These are phyloP conservation scores for Beroe ovata DNA, from an alignment of 37 sponge, comb jelly and placozoan species.

Conservation along the genomic window DNA sequence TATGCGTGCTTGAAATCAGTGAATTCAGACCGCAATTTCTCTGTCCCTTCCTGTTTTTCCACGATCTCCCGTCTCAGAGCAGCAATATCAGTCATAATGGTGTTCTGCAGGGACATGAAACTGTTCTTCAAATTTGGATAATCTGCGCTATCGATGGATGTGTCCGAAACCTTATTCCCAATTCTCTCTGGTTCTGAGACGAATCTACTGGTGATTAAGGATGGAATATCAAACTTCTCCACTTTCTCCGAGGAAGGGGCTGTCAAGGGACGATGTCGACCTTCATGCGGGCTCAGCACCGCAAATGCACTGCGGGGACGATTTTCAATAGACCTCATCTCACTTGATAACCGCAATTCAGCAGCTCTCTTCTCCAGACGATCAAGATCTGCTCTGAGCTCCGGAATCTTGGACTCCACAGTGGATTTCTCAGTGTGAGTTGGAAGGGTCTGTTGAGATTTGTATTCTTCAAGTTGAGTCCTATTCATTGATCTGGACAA, in stretches of 20 bases:
- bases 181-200: background rate
- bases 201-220: background rate
- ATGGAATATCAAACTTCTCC: slow-evolving; percentile 1
- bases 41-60: slow-evolving; percentile 51
- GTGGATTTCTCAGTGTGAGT: background rate
- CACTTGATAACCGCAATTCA: background rate
- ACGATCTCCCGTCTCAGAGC: slow-evolving; percentile 48
- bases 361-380: background rate
- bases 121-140: slow-evolving; percentile 47
- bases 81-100: slow-evolving; percentile 59
- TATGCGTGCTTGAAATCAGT: slow-evolving; percentile 61
- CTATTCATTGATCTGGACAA: slow-evolving; percentile 15
- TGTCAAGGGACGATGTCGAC: slow-evolving; percentile 36
- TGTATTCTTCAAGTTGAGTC: background rate
- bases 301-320: slow-evolving; percentile 53
- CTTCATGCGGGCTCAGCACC: slow-evolving; percentile 50
- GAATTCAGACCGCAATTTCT: slow-evolving; percentile 34
- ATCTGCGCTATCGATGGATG: background rate
- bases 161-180: background rate
- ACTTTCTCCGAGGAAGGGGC: slow-evolving; percentile 56
- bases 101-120: slow-evolving; percentile 48
- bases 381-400: background rate
- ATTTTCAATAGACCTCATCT: background rate
- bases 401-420: background rate
- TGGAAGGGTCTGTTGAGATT: background rate